These are phyloP conservation scores for Syndactyla subalaris DNA, from an alignment of 2,797 vertebrate species.

Conservation along the genomic window DNA sequence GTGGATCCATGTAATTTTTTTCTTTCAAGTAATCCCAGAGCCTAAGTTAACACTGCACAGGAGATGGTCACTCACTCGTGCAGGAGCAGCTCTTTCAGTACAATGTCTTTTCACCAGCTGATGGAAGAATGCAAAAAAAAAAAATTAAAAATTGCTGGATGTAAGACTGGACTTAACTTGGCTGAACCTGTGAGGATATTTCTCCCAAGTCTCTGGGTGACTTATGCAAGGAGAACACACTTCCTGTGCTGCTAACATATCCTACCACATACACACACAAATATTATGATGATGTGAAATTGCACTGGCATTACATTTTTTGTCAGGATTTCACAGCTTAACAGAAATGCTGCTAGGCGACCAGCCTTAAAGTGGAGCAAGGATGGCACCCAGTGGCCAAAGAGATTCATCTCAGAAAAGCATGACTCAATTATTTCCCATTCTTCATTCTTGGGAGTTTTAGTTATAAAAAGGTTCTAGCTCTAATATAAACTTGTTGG, in stretches of 20 bases:
- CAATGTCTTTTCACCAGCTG: not conserved
- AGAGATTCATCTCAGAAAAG: conserved; percentile 66
- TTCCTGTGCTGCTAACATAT: conserved; percentile 9
- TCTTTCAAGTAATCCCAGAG: not conserved
- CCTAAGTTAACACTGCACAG: not conserved
- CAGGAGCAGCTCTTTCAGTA: not conserved
- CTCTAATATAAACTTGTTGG: not conserved
- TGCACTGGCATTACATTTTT: conserved; percentile 42
- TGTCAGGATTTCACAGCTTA: conserved; percentile 52
- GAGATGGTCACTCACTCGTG: not conserved
- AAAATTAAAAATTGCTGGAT: not conserved
- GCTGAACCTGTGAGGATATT: not conserved
- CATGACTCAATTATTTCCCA: not conserved
- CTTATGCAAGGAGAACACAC: not conserved
- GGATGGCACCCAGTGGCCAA: conserved; percentile 84
- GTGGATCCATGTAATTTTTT: not conserved
- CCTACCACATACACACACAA: conserved; percentile 23
- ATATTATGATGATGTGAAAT: conserved; percentile 50
- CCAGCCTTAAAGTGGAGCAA: conserved; percentile 77
- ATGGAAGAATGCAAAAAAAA: not conserved
- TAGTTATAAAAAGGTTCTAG: not conserved
- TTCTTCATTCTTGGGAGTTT: not conserved
- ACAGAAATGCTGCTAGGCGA: conserved; percentile 8
- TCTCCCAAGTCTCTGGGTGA: not conserved
- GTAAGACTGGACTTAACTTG: not conserved